Evolutionary conservation across 1,140 invertebrate genomes (phyloP).

Genomic region (Centruroides vittatus): DNA sequence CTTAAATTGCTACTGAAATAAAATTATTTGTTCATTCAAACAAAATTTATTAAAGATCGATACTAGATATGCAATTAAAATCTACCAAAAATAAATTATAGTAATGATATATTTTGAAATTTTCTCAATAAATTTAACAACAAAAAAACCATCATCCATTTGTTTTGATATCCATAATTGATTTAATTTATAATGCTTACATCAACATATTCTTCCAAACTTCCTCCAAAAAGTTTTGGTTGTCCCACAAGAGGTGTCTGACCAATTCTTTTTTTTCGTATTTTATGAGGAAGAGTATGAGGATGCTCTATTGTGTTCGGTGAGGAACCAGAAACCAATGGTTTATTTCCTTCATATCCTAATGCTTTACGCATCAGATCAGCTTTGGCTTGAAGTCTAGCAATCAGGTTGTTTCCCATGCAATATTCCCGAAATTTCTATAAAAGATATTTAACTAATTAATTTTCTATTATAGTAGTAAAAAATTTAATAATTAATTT

Average conservation of each 20-base stretch:
- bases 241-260: slow-evolving; percentile 53
- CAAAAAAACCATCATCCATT: too few relatives aligned
- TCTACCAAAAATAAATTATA: too few relatives aligned
- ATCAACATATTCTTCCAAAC: slow-evolving; percentile 75
- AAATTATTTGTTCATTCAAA: too few relatives aligned
- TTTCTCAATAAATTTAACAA: too few relatives aligned
- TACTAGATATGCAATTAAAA: too few relatives aligned
- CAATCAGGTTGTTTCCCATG: slow-evolving; percentile 74
- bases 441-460: slow-evolving; percentile 19
- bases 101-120: too few relatives aligned
- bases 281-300: slow-evolving; percentile 34
- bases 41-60: too few relatives aligned
- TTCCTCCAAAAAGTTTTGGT: slow-evolving; percentile 84
- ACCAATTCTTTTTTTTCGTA: slow-evolving; percentile 54
- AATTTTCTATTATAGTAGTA: background rate
- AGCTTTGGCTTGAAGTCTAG: slow-evolving; percentile 73
- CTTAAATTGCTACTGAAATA: too few relatives aligned
- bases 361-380: slow-evolving; percentile 62
- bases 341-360: slow-evolving; percentile 25
- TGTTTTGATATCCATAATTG: too few relatives aligned
- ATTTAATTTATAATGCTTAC: slow-evolving; percentile 18
- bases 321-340: slow-evolving; percentile 10
- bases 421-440: slow-evolving; percentile 89
- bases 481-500: slow-evolving; percentile 20
- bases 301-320: slow-evolving; percentile 2